Base-by-base conservation (phyloP, 2,797 vertebrate species). In the Etheostoma perlongum region DNA sequence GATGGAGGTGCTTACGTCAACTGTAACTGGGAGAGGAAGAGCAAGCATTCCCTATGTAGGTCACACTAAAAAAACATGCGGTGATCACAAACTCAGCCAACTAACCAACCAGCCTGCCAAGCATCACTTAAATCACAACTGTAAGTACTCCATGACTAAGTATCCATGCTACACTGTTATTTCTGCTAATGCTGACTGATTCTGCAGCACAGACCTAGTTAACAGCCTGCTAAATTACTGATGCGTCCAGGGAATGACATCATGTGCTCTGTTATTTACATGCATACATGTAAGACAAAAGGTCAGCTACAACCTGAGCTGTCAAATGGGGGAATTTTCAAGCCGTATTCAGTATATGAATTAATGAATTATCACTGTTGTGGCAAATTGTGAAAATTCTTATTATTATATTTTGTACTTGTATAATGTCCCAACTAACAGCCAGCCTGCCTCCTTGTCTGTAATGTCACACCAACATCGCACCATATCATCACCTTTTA, bases 21-120 rank as follows among this genome's bases (percentile, higher is more conserved):
- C 94, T 95, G 95, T 94, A 95, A 94, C 94, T 89, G 89, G 93
- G 92, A 93, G 93, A 92, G 81, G 76, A 89, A 79, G 73, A 90
- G 89, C 69, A 67, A 90, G 82, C 85, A 18, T 74, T 84, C 76
- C 71, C 85, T 93, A 95, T 94, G 91, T 94, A 95, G 94, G 95
- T 95, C 94, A 93, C 92, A 94, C 94, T 91, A 90, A 93, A 93
- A 92, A 94, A 86, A 86, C 90, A 91, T 91, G 88, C 85, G 55
- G 78, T 79, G 59, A 60, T 78, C 75, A 72, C 80, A 79, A 61
- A 91, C 79, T 81, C 84, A 86, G 86, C 83, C 84, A 88, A 84
- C 72, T 86, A 90, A 86, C 78, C 59, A 3, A 77, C 30, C 72
- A 61, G 76, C 44, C 64, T 55, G 73, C 62, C 65, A 51, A 79